Conservation (phyloP, 2,888 invertebrate genomes). For the Andrena minutula region DNA sequence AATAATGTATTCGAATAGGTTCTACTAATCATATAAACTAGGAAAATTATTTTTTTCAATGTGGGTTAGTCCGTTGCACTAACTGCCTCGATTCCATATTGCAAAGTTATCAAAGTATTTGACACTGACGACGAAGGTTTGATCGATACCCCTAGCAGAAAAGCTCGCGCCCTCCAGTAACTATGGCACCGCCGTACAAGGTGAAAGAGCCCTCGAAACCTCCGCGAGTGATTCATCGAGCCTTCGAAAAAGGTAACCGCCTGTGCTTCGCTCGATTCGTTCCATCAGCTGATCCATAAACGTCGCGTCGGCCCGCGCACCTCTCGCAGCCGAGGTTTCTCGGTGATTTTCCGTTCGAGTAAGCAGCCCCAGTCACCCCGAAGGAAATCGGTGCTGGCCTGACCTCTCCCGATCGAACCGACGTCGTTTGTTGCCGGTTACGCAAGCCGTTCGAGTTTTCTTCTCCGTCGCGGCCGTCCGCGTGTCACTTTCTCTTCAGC, state of each 20-base stretch:
- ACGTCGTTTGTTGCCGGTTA: conserved; percentile 4
- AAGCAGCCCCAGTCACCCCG: not conserved
- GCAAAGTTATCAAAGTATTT: too few relatives aligned
- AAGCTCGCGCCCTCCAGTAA: not conserved
- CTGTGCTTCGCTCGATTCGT: not conserved
- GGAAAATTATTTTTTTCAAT: too few relatives aligned
- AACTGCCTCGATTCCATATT: too few relatives aligned
- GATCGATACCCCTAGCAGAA: not conserved
- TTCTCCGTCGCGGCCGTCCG: conserved; percentile 37
- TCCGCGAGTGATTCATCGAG: conserved; percentile 19
- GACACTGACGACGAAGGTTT: not conserved
- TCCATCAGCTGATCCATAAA: conserved; percentile 12
- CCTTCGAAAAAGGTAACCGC: conserved; percentile 15
- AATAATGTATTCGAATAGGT: too few relatives aligned
- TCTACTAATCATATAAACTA: too few relatives aligned
- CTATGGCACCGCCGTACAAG: not conserved
- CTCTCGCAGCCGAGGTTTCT: too few relatives aligned
- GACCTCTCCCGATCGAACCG: not conserved
- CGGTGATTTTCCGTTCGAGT: conserved; percentile 21
- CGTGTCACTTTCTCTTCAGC: conserved; percentile 69
- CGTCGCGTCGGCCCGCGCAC: not conserved
- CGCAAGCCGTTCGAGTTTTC: conserved; percentile 53
- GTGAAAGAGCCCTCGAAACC: conserved; percentile 11
- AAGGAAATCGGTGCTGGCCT: not conserved
- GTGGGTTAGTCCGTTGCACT: too few relatives aligned